Evolutionary conservation across 2,113 vertebrate species (phyloP).

Genomic region (Cardinalis cardinalis): DNA sequence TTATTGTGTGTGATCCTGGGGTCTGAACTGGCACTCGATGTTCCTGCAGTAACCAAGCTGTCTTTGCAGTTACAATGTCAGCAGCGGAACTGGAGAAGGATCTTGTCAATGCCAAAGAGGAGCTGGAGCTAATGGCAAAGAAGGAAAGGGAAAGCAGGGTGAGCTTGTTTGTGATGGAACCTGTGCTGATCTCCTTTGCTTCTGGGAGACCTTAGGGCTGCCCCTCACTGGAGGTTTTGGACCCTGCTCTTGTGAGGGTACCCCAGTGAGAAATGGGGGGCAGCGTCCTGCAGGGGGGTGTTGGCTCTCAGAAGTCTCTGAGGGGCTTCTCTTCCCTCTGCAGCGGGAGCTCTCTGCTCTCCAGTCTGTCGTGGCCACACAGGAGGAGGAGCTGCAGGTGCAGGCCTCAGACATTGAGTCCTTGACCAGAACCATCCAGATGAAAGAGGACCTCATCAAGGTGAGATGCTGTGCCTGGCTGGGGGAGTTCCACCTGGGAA

Average conservation of each 20-base stretch:
- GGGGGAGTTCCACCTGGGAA: background rate
- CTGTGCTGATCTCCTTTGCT: background rate
- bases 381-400: conserved; percentile 75
- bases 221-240: background rate
- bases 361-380: conserved; percentile 71
- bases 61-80: conserved; percentile 45
- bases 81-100: conserved; percentile 73
- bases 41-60: background rate
- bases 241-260: background rate
- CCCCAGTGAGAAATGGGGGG: background rate
- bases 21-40: fast-evolving
- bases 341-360: conserved; percentile 84
- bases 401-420: conserved; percentile 79
- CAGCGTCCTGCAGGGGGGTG: background rate
- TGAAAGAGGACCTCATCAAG: conserved; percentile 89
- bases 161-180: conserved; percentile 15
- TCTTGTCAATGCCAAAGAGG: conserved; percentile 77
- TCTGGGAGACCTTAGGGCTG: background rate
- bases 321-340: background rate
- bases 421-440: conserved; percentile 75
- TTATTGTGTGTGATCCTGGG: background rate
- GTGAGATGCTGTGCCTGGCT: conserved; percentile 30
- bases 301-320: background rate
- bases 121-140: conserved; percentile 79
- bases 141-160: conserved; percentile 85